These are phyloP conservation scores for Bufotes viridis DNA, from an alignment of 2,797 vertebrate genomes.

Conservation along the genomic window DNA sequence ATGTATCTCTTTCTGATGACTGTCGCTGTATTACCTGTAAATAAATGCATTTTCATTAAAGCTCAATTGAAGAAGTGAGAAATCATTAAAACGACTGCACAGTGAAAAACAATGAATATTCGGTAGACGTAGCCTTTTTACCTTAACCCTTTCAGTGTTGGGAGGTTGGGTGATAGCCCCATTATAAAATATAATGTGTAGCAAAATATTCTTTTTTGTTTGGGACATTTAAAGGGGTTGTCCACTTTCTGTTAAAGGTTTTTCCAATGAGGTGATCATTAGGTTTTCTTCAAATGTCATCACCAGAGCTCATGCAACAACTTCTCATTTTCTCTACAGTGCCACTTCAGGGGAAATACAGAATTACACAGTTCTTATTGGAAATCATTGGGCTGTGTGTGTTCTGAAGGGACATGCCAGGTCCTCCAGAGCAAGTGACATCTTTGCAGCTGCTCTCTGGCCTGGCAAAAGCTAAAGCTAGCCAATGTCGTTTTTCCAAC, in stretches of 20 bases:
- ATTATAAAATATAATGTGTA: background rate
- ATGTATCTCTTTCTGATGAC: constrained; percentile 25
- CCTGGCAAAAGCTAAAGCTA: no score
- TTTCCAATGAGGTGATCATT: no score
- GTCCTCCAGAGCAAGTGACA: background rate
- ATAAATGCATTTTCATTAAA: constrained; percentile 61
- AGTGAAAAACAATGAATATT: constrained; percentile 60
- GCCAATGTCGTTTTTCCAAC: no score
- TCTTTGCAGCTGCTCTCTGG: background rate
- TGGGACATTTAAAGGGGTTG: background rate
- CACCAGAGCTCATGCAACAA: background rate
- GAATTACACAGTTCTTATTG: background rate
- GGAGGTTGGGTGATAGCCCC: background rate
- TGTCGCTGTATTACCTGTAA: constrained; percentile 56
- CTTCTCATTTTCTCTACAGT: background rate
- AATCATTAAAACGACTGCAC: constrained; percentile 52
- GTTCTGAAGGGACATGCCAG: background rate
- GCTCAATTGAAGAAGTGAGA: constrained; percentile 58
- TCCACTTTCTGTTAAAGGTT: background rate
- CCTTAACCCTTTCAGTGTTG: constrained; percentile 26
- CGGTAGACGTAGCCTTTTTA: constrained; percentile 15
- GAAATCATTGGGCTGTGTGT: background rate
- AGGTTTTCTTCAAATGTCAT: no score
- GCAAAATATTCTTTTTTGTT: background rate
- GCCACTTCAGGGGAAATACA: no score